Conservation (phyloP, 2,888 invertebrate genomes). For the Heptascelio sp. region DNA sequence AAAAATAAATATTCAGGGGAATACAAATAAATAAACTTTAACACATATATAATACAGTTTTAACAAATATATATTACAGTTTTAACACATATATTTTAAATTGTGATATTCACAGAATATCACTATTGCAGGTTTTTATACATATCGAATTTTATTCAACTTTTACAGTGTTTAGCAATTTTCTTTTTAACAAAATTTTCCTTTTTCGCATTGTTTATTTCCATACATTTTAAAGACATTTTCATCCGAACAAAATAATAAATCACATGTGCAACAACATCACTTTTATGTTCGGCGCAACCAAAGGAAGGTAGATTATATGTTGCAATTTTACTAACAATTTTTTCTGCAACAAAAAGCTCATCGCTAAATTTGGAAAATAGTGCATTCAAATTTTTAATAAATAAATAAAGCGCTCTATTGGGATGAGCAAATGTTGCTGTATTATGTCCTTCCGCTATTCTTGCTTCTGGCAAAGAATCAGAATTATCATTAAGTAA, state of each 20-base stretch:
- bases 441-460: neutral
- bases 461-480: neutral
- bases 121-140: too few species aligned
- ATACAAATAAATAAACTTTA: too few species aligned
- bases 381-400: neutral
- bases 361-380: neutral
- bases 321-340: neutral
- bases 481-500: neutral
- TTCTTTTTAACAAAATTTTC: constrained; percentile 10
- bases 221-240: neutral
- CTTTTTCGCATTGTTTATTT: neutral
- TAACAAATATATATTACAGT: neutral
- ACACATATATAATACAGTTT: too few species aligned
- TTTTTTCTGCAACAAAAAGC: neutral
- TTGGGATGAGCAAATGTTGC: neutral
- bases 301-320: neutral
- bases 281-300: constrained; percentile 1
- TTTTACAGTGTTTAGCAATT: constrained; percentile 4
- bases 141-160: neutral
- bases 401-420: neutral
- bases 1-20: too few species aligned
- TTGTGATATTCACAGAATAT: too few species aligned
- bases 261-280: neutral
- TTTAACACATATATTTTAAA: neutral
- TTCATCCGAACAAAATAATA: neutral